Conservation (phyloP, 2,113 vertebrate genomes). For the Neofelis nebulosa region DNA sequence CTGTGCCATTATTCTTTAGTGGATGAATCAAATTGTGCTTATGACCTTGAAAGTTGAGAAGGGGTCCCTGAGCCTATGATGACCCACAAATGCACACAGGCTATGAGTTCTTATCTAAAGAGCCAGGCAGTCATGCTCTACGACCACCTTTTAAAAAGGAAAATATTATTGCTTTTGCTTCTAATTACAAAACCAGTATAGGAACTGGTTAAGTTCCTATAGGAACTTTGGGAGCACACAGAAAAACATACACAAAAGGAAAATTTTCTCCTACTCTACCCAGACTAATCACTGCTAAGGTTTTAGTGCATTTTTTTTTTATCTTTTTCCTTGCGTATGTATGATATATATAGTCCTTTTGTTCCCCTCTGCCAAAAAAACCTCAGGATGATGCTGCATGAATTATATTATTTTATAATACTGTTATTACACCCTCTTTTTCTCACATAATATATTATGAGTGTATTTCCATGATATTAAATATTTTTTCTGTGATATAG, state of each 20-base stretch:
- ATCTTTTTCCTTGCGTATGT: neutral
- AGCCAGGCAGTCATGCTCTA: neutral
- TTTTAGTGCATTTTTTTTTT: slow-evolving; percentile 10
- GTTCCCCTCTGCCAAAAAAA: neutral
- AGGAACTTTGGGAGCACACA: neutral
- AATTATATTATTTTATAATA: neutral
- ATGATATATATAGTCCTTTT: neutral
- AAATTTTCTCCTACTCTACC: neutral
- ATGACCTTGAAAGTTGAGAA: slow-evolving; percentile 32
- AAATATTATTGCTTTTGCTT: neutral
- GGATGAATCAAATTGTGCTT: slow-evolving; percentile 15
- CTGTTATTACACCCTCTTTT: neutral
- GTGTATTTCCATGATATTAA: neutral
- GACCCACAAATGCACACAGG: neutral
- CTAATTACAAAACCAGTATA: neutral
- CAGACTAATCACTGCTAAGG: neutral
- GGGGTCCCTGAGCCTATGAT: neutral
- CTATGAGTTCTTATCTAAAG: neutral
- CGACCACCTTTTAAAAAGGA: neutral
- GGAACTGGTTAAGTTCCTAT: neutral
- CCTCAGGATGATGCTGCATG: neutral
- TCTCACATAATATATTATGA: neutral
- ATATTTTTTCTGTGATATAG: slow-evolving; percentile 9
- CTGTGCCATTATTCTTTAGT: neutral
- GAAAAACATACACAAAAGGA: neutral